phyloP scores from a whole-genome alignment of 2,888 invertebrate genomes.

The Notodonta ziczac region DNA sequence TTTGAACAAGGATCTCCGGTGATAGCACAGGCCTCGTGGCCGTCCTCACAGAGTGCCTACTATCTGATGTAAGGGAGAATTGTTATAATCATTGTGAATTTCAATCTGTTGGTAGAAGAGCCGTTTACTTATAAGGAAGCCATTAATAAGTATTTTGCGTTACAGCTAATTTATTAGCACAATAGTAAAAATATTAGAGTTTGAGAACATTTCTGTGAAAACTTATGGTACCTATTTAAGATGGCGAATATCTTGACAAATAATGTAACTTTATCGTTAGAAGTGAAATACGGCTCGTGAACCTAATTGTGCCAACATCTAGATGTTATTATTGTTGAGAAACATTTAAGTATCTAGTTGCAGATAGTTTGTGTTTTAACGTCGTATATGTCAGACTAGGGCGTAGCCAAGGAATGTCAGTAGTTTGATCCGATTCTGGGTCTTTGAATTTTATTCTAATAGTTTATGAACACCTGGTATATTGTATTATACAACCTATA shows the following conservation, averaged over 20 bases:
- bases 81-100: conserved; percentile 25
- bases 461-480: conserved; percentile 24
- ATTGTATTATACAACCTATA: conserved; percentile 5
- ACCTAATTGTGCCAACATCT: conserved; percentile 33
- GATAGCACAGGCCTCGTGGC: conserved; percentile 64
- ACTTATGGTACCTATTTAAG: not conserved
- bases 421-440: conserved; percentile 14
- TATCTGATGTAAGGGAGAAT: conserved; percentile 42
- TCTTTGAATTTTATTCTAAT: conserved; percentile 12
- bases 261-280: not conserved
- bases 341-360: conserved; percentile 16
- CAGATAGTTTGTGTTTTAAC: conserved; percentile 29
- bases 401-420: conserved; percentile 24
- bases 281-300: conserved; percentile 14
- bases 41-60: conserved; percentile 73
- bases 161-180: not conserved
- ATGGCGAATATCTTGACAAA: not conserved
- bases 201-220: not conserved
- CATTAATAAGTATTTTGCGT: not conserved
- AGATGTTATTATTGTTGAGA: conserved; percentile 31
- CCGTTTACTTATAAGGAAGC: not conserved
- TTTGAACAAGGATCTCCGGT: conserved; percentile 46
- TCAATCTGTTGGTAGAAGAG: not conserved
- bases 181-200: not conserved
- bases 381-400: conserved; percentile 23